Evolutionary conservation across 1,140 invertebrate genomes (phyloP).

Genomic region (Hermatobates lingyangjiaoensis): DNA sequence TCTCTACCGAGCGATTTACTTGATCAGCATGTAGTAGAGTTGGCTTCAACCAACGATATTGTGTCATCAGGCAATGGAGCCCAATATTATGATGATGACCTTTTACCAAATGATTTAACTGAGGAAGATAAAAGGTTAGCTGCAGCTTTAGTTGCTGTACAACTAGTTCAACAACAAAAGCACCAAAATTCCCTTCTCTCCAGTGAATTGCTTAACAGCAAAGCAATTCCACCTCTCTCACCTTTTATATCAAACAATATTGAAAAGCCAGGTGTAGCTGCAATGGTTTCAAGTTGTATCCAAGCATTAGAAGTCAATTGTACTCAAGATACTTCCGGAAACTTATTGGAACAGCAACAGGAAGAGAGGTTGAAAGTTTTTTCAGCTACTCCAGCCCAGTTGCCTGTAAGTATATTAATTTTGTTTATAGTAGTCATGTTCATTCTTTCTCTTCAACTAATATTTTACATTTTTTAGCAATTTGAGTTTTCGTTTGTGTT

Average conservation of each 20-base stretch:
- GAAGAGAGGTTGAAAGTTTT: conserved; percentile 16
- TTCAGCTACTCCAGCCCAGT: conserved; percentile 7
- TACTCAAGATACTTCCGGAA: conserved; percentile 14
- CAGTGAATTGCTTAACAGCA: conserved; percentile 8
- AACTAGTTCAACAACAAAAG: conserved; percentile 30
- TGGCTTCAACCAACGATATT: conserved; percentile 27
- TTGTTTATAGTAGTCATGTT: background rate
- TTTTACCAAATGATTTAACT: conserved; percentile 25
- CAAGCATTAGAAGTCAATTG: conserved; percentile 17
- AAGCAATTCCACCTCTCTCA: conserved; percentile 11
- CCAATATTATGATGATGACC: conserved; percentile 29
- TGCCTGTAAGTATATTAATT: background rate
- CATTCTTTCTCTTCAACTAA: no score
- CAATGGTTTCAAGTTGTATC: conserved; percentile 19
- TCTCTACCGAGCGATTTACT: conserved; percentile 26
- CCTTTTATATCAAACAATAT: conserved; percentile 12
- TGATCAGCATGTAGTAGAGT: conserved; percentile 28
- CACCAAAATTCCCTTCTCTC: conserved; percentile 23
- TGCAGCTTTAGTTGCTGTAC: conserved; percentile 30
- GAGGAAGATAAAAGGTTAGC: conserved; percentile 31
- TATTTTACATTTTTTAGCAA: no score
- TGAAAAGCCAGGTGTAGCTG: conserved; percentile 14
- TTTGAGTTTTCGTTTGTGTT: no score
- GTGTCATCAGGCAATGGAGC: conserved; percentile 23
- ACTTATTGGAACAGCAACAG: conserved; percentile 11